These are phyloP conservation scores for Colaptes auratus DNA, from an alignment of 2,113 vertebrate species.

Conservation along the genomic window DNA sequence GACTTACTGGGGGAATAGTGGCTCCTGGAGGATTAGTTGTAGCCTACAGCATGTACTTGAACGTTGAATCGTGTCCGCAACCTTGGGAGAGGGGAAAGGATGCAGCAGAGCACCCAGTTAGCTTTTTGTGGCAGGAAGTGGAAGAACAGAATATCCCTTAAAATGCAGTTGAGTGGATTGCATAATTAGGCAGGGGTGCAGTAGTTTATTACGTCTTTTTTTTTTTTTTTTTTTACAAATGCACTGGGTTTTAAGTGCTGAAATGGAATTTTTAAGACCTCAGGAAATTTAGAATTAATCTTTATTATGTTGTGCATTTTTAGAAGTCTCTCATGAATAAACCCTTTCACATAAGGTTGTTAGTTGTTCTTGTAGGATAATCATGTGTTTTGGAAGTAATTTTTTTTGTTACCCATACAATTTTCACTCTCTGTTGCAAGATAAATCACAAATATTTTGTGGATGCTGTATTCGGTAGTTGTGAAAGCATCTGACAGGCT, in stretches of 20 bases:
- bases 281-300: neutral
- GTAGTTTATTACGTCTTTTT: neutral
- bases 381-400: neutral
- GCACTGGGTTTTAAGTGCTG: neutral
- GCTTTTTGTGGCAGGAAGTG: neutral
- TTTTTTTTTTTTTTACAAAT: neutral
- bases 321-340: neutral
- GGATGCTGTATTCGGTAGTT: neutral
- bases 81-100: neutral
- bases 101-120: accelerated
- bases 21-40: neutral
- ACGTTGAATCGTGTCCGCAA: neutral
- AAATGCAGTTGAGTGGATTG: neutral
- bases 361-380: neutral
- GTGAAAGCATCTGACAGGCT: neutral
- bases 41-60: neutral
- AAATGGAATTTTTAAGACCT: neutral
- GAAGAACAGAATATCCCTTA: neutral
- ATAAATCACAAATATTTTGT: neutral
- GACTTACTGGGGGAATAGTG: neutral
- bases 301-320: neutral
- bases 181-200: neutral
- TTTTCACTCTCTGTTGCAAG: neutral
- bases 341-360: neutral
- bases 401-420: neutral